Percentiles rank a stretch among this genome's conserved stretches.
phyloP scores from a whole-genome alignment of 1,140 invertebrate genomes.

The Chymomyza costata region DNA sequence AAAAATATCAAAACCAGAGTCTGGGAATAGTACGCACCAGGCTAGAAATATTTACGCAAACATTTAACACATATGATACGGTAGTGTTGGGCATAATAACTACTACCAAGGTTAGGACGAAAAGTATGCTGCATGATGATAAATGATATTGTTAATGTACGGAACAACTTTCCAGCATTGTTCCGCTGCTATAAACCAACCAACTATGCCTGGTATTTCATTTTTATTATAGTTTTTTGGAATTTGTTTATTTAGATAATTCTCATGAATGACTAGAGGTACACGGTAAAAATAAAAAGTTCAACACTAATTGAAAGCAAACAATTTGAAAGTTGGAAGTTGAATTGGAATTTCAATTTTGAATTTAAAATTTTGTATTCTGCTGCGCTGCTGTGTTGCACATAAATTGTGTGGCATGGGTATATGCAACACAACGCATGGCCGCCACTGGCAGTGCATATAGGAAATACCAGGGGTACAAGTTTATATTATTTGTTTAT shows the following conservation, averaged over 20 bases:
- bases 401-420: constrained; percentile 53
- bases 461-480: constrained; percentile 17
- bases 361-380: constrained; percentile 20
- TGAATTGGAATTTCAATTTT: background rate
- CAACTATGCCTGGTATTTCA: constrained; percentile 16
- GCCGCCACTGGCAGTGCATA: constrained; percentile 27
- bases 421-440: constrained; percentile 63
- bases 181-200: background rate
- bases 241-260: constrained; percentile 65
- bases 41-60: constrained; percentile 57
- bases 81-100: constrained; percentile 18
- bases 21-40: no score
- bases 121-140: no score
- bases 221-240: constrained; percentile 40
- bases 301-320: constrained; percentile 67
- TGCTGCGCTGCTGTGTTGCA: no score
- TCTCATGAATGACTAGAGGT: constrained; percentile 35
- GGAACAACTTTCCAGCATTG: no score
- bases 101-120: no score
- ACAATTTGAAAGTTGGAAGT: constrained; percentile 36
- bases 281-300: constrained; percentile 34
- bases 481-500: constrained; percentile 43
- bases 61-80: constrained; percentile 63
- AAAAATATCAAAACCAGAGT: no score
- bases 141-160: no score